Percentiles rank a stretch among this genome's conserved stretches.
Evolutionary conservation across 2,797 vertebrate species (phyloP).

Genomic region (Melanotaenia boesemani): DNA sequence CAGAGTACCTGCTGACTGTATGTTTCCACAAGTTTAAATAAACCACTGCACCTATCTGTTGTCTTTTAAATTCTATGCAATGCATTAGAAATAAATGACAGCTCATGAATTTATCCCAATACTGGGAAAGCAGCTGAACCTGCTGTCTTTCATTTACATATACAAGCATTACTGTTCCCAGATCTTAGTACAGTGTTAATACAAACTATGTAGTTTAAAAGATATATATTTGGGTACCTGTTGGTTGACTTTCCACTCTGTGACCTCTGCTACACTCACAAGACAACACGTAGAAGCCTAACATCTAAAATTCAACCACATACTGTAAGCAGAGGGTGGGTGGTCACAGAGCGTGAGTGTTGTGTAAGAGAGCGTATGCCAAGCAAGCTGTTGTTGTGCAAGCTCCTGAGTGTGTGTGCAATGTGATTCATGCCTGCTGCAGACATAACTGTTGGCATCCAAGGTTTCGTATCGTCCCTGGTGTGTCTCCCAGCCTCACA

Average conservation of each 20-base stretch:
- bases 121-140: too few relatives aligned
- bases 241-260: background rate
- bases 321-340: conserved; percentile 13
- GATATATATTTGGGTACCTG: too few relatives aligned
- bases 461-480: background rate
- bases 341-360: conserved; percentile 17
- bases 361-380: conserved; percentile 4
- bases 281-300: conserved; percentile 9
- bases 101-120: too few relatives aligned
- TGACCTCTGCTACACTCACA: background rate
- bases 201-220: too few relatives aligned
- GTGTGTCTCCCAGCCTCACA: conserved; percentile 3
- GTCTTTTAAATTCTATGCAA: too few relatives aligned
- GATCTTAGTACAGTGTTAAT: background rate
- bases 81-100: too few relatives aligned
- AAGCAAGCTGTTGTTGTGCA: conserved; percentile 12
- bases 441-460: conserved; percentile 20
- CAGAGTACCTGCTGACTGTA: too few relatives aligned
- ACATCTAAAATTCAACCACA: conserved; percentile 1
- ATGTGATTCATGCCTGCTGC: conserved; percentile 14
- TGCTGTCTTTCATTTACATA: too few relatives aligned
- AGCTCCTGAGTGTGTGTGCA: conserved; percentile 12
- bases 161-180: background rate
- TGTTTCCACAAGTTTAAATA: too few relatives aligned
- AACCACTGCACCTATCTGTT: too few relatives aligned